Conservation (phyloP, 2,888 invertebrate species). For the Macaria liturata region DNA sequence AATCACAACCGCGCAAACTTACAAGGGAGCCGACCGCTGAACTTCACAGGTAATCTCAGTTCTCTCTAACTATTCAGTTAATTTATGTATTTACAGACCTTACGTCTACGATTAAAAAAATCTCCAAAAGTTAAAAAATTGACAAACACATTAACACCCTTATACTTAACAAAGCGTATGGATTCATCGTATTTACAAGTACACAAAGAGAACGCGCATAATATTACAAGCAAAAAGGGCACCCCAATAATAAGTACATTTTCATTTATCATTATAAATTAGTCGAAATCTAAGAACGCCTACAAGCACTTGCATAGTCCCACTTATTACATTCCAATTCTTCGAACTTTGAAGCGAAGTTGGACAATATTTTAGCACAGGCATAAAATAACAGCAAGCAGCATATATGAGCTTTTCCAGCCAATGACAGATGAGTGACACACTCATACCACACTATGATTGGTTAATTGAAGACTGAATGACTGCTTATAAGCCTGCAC, state of each 20-base stretch:
- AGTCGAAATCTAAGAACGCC: slow-evolving; percentile 40
- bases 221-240: slow-evolving; percentile 74
- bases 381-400: too few relatives aligned
- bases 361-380: too few relatives aligned
- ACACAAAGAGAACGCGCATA: slow-evolving; percentile 63
- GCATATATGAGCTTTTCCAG: too few relatives aligned
- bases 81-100: slow-evolving; percentile 62
- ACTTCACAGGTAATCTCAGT: slow-evolving; percentile 65
- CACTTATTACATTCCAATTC: too few relatives aligned
- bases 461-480: too few relatives aligned
- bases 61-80: slow-evolving; percentile 48
- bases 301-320: slow-evolving; percentile 20
- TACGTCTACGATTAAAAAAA: slow-evolving; percentile 55
- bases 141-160: slow-evolving; percentile 81
- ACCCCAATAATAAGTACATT: slow-evolving; percentile 75
- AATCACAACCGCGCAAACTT: slow-evolving; percentile 55
- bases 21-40: slow-evolving; percentile 42
- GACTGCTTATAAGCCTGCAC: too few relatives aligned
- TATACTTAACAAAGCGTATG: slow-evolving; percentile 81
- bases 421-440: too few relatives aligned
- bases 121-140: slow-evolving; percentile 77
- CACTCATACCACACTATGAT: too few relatives aligned
- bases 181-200: slow-evolving; percentile 80
- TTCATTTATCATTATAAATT: slow-evolving; percentile 44
- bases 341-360: too few relatives aligned